Conservation (phyloP, 2,113 vertebrate species). For the Myotis yumanensis region DNA sequence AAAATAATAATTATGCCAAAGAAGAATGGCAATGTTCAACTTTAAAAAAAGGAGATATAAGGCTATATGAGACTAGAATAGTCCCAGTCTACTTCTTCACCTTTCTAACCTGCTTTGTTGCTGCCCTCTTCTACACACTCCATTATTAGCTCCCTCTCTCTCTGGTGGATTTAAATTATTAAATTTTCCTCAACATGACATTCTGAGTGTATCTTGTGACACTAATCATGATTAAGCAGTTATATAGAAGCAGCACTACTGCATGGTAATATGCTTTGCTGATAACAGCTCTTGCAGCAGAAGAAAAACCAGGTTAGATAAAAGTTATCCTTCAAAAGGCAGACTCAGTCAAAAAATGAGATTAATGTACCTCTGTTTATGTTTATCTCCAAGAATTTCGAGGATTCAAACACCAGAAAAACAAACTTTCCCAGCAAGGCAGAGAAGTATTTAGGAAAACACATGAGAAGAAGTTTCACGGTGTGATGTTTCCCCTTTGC, state of each 20-base stretch:
- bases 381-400: slow-evolving; percentile 8
- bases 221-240: slow-evolving; percentile 66
- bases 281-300: slow-evolving; percentile 6
- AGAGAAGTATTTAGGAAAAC: neutral
- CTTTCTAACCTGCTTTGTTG: neutral
- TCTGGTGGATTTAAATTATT: neutral
- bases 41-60: neutral
- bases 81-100: neutral
- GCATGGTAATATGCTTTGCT: neutral
- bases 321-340: slow-evolving; percentile 46
- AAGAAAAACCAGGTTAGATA: slow-evolving; percentile 27
- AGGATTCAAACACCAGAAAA: neutral
- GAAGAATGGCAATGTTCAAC: slow-evolving; percentile 53
- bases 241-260: slow-evolving; percentile 16
- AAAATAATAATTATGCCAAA: slow-evolving; percentile 1
- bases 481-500: neutral
- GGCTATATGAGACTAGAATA: slow-evolving; percentile 22
- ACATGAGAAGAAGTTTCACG: neutral
- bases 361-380: neutral
- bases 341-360: neutral
- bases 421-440: neutral
- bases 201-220: slow-evolving; percentile 50
- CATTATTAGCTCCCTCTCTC: neutral
- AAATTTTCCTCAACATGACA: slow-evolving; percentile 48
- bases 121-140: neutral